Conservation (phyloP, 2,888 invertebrate species). For the Thecocarcelia acutangulata region DNA sequence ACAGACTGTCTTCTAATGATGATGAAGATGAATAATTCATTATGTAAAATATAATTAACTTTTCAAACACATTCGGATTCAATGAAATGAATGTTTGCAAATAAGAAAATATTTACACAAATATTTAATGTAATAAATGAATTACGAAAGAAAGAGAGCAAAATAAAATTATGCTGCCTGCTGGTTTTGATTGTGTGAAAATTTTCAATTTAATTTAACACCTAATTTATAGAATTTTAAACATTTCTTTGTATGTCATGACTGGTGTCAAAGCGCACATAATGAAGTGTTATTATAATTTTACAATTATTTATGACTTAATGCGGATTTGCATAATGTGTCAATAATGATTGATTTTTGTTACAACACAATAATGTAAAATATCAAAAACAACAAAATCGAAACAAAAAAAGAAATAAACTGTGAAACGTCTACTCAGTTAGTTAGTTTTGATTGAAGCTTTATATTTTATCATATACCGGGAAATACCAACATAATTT, state of each 20-base stretch:
- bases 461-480: too few relatives aligned
- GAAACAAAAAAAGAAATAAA: too few relatives aligned
- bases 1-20: too few relatives aligned
- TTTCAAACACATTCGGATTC: too few relatives aligned
- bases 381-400: too few relatives aligned
- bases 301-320: background rate
- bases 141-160: background rate
- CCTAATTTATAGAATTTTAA: background rate
- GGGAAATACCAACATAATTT: too few relatives aligned
- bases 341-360: slow-evolving; percentile 3
- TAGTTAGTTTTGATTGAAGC: too few relatives aligned
- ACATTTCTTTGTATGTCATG: slow-evolving; percentile 2
- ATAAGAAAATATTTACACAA: background rate
- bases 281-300: slow-evolving; percentile 6
- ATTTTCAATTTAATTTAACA: slow-evolving; percentile 26
- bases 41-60: too few relatives aligned
- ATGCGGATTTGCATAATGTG: background rate
- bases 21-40: too few relatives aligned
- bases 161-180: background rate
- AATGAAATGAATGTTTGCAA: slow-evolving; percentile 11
- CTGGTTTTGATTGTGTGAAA: slow-evolving; percentile 1
- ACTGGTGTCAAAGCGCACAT: slow-evolving; percentile 13
- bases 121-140: background rate
- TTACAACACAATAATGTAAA: background rate
- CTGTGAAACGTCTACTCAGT: too few relatives aligned